These are phyloP conservation scores for Platerodrilus igneus DNA, from an alignment of 2,888 invertebrate genomes.

Conservation along the genomic window DNA sequence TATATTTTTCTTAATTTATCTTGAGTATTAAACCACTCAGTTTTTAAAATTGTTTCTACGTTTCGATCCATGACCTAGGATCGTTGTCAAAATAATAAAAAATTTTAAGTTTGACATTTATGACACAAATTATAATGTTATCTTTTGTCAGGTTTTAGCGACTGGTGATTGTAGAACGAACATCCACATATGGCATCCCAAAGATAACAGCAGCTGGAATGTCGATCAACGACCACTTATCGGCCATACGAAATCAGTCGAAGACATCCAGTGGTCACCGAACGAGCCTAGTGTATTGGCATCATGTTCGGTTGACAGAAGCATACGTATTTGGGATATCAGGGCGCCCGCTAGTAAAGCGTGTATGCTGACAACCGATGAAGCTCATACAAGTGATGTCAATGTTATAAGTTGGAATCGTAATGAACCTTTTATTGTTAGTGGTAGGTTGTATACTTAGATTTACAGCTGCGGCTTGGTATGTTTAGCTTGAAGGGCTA, in stretches of 20 bases:
- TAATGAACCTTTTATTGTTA: constrained; percentile 84
- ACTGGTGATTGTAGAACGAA: constrained; percentile 91
- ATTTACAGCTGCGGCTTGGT: no score
- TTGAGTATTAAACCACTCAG: no score
- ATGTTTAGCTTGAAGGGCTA: no score
- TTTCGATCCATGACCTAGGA: no score
- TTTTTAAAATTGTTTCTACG: no score
- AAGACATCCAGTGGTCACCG: constrained; percentile 99
- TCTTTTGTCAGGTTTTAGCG: constrained; percentile 67
- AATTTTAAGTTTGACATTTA: no score
- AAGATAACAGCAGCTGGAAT: constrained; percentile 75
- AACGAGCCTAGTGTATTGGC: constrained; percentile 86
- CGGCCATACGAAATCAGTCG: constrained; percentile 89
- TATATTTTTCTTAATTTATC: no score
- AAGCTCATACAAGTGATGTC: constrained; percentile 87
- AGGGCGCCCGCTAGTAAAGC: constrained; percentile 81
- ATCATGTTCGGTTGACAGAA: constrained; percentile 83
- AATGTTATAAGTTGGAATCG: constrained; percentile 98
- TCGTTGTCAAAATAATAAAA: no score
- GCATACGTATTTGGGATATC: constrained; percentile 94
- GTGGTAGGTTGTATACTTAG: constrained; percentile 57
- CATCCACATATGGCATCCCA: constrained; percentile 90
- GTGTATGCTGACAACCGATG: constrained; percentile 81
- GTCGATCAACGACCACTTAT: constrained; percentile 85
- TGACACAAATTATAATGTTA: not conserved